Evolutionary conservation across 2,888 invertebrate genomes (phyloP).

Genomic region (Dryococelus australis): DNA sequence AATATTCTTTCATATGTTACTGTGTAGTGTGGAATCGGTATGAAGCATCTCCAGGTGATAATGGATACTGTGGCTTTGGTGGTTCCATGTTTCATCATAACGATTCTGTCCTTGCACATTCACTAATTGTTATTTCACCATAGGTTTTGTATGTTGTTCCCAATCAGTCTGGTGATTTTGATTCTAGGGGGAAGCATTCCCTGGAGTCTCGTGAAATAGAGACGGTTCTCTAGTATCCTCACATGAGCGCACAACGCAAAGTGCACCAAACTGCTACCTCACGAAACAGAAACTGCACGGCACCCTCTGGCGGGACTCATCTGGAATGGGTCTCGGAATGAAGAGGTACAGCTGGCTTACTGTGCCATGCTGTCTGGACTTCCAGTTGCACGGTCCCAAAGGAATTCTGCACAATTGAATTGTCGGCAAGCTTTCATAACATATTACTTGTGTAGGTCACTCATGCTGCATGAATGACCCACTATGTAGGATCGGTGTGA

Average conservation of each 20-base stretch:
- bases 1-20: no score
- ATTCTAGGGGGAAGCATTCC: neutral
- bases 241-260: neutral
- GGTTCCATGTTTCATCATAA: no score
- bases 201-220: conserved; percentile 25
- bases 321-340: neutral
- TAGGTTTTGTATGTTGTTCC: no score
- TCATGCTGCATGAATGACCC: neutral
- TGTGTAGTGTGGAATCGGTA: no score
- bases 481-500: neutral
- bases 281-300: neutral
- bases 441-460: neutral
- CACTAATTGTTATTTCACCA: no score
- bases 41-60: no score
- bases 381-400: neutral
- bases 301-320: neutral
- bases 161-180: neutral
- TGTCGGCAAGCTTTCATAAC: neutral
- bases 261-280: neutral
- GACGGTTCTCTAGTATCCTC: neutral
- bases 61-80: no score
- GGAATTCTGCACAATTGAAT: neutral
- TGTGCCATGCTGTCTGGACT: neutral
- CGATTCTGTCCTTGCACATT: no score
- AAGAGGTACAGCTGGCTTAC: neutral